Evolutionary conservation across 2,888 invertebrate species (phyloP).

Genomic region (Muschampia plurimacula): DNA sequence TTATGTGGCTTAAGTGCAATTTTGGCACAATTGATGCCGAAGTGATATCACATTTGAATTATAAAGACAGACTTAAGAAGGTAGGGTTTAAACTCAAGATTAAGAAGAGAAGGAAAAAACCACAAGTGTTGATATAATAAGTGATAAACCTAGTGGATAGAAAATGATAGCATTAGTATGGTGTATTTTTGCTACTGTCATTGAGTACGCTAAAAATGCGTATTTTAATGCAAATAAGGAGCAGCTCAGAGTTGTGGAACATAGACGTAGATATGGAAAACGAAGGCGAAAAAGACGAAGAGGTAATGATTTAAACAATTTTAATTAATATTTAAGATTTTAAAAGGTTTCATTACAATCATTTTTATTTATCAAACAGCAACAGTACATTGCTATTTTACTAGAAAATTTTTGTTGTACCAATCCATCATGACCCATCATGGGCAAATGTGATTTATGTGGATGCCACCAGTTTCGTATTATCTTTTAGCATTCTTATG

Average conservation of each 20-base stretch:
- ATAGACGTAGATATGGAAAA: conserved; percentile 47
- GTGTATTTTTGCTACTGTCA: conserved; percentile 66
- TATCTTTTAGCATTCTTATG: neutral
- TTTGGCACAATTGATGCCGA: conserved; percentile 44
- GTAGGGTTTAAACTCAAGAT: conserved; percentile 53
- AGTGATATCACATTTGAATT: conserved; percentile 39
- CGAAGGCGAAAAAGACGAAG: conserved; percentile 52
- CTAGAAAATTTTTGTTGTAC: too few species aligned
- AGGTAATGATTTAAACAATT: conserved; percentile 13
- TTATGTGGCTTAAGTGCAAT: conserved; percentile 35
- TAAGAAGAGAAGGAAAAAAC: conserved; percentile 63
- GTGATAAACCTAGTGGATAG: conserved; percentile 40
- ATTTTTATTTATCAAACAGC: neutral
- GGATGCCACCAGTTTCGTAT: neutral
- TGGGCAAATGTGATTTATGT: too few species aligned
- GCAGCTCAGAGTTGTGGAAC: conserved; percentile 27
- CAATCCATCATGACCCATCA: too few species aligned
- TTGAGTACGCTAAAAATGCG: conserved; percentile 59
- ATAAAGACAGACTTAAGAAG: conserved; percentile 39
- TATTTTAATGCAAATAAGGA: conserved; percentile 46
- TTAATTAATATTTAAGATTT: neutral
- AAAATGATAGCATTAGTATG: conserved; percentile 72
- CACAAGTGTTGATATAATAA: conserved; percentile 42
- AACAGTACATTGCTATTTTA: neutral
- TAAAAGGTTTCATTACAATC: neutral